Base-by-base conservation (phyloP, 1,140 invertebrate genomes). In the Aphaenogaster rudis region DNA sequence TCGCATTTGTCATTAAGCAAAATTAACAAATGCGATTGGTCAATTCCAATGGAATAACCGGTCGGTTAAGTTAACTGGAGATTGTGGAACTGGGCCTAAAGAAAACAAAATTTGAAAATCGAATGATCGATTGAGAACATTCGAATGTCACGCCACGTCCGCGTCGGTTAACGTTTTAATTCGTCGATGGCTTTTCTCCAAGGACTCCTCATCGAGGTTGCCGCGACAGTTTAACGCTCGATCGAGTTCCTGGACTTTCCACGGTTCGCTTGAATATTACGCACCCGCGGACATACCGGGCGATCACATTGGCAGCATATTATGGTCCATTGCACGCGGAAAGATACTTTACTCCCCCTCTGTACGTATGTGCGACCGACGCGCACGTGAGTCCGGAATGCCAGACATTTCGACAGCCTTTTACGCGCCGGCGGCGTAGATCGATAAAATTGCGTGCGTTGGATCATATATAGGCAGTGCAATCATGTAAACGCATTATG, bases 181-280 rank as follows among this genome's bases (percentile, higher is more conserved):
- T 69, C n/a, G 7, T 42, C 42, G 33, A 11, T 42, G n/a, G 21
- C 36, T 81, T 81, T 81, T 39, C 6, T 79, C 84, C 80, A 88
- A 89, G 74, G 72, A 57, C 33, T 67, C 50, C 42, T 64, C 52
- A 52, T 66, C 50, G 74, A 79, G 74, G 69, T 79, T 45, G 48
- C 3, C 28, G 42, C 33, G 42, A 48, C 50, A 21, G 45, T 88
- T 85, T 79, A 74, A 79, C 66, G 79, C 71, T 88, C 74, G 71
- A 77, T 84, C 63, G 88, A 57, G 17, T 63, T 13, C 8, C 48
- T 59, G 42, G 61, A 80, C 67, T 88, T 88, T 86, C 69, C 86
- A 86, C 66, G 63, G 9, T 52, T 45, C 42, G 50, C 79, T 87
- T 67, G 21, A 67, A 79, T 52, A 59, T 86, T 82, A 63, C 61